Evolutionary conservation across 2,797 vertebrate species (phyloP), one percentile per base, ranked within the genome.

Genomic region (Melanotaenia nigrans): DNA sequence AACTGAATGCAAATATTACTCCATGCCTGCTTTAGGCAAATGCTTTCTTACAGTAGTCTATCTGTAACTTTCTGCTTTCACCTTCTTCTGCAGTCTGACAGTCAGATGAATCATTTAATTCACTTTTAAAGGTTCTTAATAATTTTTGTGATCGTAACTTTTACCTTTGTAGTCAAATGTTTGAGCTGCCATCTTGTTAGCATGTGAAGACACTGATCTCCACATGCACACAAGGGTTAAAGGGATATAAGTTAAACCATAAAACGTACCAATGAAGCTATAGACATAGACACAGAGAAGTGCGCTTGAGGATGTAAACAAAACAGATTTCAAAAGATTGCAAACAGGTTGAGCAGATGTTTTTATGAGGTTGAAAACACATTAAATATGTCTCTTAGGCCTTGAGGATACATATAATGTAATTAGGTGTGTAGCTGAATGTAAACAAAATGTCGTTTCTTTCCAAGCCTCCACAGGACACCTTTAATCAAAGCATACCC

Each of bases 381-480:
- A 79, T 83, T 71, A 69, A 80, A 63, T 64, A 28, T 77, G 87
- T 76, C 67, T 73, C 57, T 55, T 18, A 53, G 33, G 62, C 83
- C 82, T 76, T 0, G 1, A 67, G 82, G 75, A 74, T n/a, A 81
- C 56, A 58, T 71, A 61, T 61, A 40, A 75, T 74, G 56, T 60
- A 59, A 60, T 82, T 80, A 47, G 40, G 30, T 64, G 68, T 47
- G 60, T 47, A 65, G 25, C 16, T 74, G 42, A 65, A 65, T 35
- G 64, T 65, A 77, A 86, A 86, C 58, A 81, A 66, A 68, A 38
- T 20, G 35, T 5, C 57, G n/a, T 68, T 81, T 75, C 25, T 75
- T 81, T 68, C 69, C 60, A 76, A 75, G 59, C 38, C 68, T 77
- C 79, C 72, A 65, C 70, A 14, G 63, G 84, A 85, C 78, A 76